phyloP scores from a whole-genome alignment of 2,797 vertebrate species.

The Streptopelia turtur region DNA sequence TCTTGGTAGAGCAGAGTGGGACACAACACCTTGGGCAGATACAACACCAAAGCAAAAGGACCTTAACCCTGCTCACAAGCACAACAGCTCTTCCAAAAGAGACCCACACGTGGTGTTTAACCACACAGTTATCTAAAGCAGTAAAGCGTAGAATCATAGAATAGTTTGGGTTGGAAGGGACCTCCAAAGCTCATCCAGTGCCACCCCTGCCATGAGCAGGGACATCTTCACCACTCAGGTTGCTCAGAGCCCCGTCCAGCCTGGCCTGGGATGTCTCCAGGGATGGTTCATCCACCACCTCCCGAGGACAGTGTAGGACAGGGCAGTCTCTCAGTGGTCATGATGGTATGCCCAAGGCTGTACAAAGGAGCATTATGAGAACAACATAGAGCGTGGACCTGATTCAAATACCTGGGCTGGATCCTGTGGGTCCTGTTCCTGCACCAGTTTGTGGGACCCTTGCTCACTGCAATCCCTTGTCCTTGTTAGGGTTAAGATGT shows the following conservation, averaged over 20 bases:
- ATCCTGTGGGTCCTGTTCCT: background rate
- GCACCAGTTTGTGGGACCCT: background rate
- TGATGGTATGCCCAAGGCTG: background rate
- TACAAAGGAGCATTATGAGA: background rate
- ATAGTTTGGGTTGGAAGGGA: too few species aligned
- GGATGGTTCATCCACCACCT: too few species aligned
- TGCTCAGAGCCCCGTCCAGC: too few species aligned
- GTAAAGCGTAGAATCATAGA: too few species aligned
- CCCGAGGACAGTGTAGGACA: background rate
- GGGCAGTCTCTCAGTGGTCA: rapidly evolving
- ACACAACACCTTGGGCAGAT: background rate
- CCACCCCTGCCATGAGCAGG: too few species aligned
- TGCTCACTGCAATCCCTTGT: background rate
- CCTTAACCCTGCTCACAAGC: background rate
- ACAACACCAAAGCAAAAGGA: background rate
- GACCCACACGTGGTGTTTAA: rapidly evolving
- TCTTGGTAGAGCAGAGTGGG: background rate
- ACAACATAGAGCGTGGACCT: background rate
- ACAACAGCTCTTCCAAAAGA: background rate
- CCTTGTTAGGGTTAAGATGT: background rate
- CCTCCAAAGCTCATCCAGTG: too few species aligned
- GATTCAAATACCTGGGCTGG: background rate
- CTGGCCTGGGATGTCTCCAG: too few species aligned
- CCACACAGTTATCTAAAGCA: background rate
- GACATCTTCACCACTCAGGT: too few species aligned